phyloP scores from a whole-genome alignment of 2,888 invertebrate species.

The Oeneis ivallda region DNA sequence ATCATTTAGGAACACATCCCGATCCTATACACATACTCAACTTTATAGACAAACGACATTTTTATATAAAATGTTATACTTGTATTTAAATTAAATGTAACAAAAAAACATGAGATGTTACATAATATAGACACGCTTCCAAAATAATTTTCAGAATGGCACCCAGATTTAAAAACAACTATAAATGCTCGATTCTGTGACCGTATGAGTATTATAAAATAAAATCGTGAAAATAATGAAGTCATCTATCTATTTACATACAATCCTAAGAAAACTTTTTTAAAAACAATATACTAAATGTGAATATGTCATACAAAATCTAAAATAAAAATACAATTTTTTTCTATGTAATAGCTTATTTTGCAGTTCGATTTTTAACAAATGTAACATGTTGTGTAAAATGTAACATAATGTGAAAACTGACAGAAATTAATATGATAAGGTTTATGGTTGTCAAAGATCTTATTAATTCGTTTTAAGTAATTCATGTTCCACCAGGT shows the following conservation, averaged over 20 bases:
- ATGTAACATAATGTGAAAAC: not conserved
- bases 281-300: constrained; percentile 33
- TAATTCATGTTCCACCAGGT: no score
- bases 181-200: constrained; percentile 41
- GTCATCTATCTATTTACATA: constrained; percentile 40
- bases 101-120: not conserved
- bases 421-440: not conserved
- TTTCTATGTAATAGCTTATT: constrained; percentile 5
- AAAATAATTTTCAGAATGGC: constrained; percentile 22
- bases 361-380: not conserved
- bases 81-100: not conserved
- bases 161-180: constrained; percentile 29
- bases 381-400: not conserved
- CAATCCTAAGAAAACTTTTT: constrained; percentile 29
- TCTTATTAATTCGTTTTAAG: no score
- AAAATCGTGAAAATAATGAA: constrained; percentile 30
- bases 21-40: no score
- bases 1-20: no score
- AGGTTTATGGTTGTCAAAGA: no score
- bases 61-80: not conserved
- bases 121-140: not conserved
- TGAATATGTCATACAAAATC: constrained; percentile 41
- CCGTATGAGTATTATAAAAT: constrained; percentile 41
- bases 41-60: not conserved
- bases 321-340: constrained; percentile 31